Evolutionary conservation across 2,113 vertebrate genomes (phyloP).

Genomic region (Grammomys dolichurus): DNA sequence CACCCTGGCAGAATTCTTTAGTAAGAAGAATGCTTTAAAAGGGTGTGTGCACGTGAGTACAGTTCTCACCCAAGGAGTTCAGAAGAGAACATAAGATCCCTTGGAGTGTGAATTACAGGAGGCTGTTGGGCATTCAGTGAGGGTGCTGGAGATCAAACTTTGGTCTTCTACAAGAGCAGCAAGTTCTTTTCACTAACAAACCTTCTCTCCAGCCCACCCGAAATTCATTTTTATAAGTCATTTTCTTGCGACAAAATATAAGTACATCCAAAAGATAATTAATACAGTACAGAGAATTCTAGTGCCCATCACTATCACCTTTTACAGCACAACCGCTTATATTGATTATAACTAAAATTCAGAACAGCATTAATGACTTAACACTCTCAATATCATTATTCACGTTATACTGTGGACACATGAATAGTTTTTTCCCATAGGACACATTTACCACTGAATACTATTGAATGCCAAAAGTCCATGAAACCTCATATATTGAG

Average conservation of each 20-base stretch:
- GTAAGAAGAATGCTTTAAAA: not conserved
- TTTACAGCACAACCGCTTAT: not conserved
- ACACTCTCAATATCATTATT: not conserved
- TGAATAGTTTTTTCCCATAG: not conserved
- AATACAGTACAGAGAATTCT: not conserved
- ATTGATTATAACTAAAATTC: not conserved
- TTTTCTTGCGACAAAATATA: not conserved
- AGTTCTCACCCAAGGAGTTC: not conserved
- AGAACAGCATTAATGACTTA: not conserved
- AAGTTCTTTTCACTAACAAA: not conserved
- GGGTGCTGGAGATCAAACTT: not conserved
- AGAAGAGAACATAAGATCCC: not conserved
- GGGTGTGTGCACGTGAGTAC: not conserved
- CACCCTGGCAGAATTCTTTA: not conserved
- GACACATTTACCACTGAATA: not conserved
- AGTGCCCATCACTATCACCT: not conserved
- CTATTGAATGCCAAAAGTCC: not conserved
- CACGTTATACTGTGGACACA: not conserved
- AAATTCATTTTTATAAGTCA: not conserved
- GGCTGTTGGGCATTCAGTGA: not conserved
- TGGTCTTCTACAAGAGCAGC: not conserved
- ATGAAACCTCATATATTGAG: not conserved
- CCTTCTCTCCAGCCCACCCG: not conserved
- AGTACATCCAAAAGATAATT: not conserved
- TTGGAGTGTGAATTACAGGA: not conserved